Conservation (phyloP, 2,797 vertebrate genomes). For the Synanceia verrucosa region DNA sequence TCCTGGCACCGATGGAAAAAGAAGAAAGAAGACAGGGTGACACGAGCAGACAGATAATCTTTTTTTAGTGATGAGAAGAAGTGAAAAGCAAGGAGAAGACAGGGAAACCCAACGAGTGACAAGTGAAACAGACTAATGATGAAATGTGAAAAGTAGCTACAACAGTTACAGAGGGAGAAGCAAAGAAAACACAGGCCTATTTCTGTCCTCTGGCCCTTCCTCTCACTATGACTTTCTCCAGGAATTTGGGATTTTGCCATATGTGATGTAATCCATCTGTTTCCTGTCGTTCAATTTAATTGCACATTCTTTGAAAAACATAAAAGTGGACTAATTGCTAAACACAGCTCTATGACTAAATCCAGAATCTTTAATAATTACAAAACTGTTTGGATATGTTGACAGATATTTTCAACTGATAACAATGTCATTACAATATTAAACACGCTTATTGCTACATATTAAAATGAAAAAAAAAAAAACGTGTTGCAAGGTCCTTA, state of each 20-base stretch:
- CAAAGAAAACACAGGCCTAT: neutral
- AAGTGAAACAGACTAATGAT: conserved; percentile 47
- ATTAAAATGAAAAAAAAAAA: neutral
- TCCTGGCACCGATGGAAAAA: neutral
- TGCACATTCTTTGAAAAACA: neutral
- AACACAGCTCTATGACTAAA: too few species aligned
- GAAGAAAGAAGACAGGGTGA: conserved; percentile 1
- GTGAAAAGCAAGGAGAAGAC: conserved; percentile 5
- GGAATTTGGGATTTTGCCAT: neutral
- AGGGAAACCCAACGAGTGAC: conserved; percentile 19
- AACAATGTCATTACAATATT: neutral
- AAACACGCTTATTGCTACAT: neutral
- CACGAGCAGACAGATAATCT: conserved; percentile 9
- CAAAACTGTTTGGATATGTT: neutral
- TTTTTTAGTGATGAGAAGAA: conserved; percentile 19
- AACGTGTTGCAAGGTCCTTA: neutral
- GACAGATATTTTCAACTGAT: neutral
- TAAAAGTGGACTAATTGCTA: too few species aligned
- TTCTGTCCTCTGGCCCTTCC: neutral
- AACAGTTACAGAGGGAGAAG: conserved; percentile 8
- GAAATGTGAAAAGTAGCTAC: conserved; percentile 26
- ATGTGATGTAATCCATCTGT: neutral
- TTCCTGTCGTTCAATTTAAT: neutral
- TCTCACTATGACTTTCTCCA: neutral
- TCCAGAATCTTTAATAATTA: neutral